Conservation (phyloP, 2,888 invertebrate genomes). For the Caenorhabditis sinica region DNA sequence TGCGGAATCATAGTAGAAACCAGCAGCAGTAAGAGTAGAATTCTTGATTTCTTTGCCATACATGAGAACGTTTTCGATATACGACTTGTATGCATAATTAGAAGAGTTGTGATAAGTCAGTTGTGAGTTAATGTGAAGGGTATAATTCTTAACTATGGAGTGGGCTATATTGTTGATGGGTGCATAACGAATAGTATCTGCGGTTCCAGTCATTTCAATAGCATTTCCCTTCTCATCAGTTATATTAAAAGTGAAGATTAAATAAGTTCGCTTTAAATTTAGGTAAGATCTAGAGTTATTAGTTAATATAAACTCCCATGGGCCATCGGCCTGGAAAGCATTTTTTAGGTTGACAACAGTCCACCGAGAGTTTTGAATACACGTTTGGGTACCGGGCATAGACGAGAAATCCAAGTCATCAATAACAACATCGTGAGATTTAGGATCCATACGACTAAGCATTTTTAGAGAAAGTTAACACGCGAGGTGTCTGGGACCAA, state of each 20-base stretch:
- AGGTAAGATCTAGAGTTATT: conserved; percentile 10
- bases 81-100: conserved; percentile 31
- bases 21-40: not conserved
- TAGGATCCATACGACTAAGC: not conserved
- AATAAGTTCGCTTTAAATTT: not conserved
- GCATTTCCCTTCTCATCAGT: not conserved
- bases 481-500: not conserved
- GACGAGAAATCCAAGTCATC: conserved; percentile 1
- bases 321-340: not conserved
- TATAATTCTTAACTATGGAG: conserved; percentile 14
- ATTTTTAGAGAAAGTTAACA: not conserved
- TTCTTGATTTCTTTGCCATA: not conserved
- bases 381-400: not conserved
- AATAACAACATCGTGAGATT: conserved; percentile 19
- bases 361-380: not conserved
- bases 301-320: conserved; percentile 7
- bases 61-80: conserved; percentile 8
- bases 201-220: not conserved
- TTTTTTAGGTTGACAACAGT: not conserved
- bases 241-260: conserved; percentile 1
- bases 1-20: not conserved
- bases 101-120: conserved; percentile 3
- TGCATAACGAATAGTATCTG: not conserved
- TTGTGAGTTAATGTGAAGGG: conserved; percentile 23
- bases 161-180: conserved; percentile 23